phyloP scores from a whole-genome alignment of 1,140 invertebrate species.

The Apolygus lucorum region DNA sequence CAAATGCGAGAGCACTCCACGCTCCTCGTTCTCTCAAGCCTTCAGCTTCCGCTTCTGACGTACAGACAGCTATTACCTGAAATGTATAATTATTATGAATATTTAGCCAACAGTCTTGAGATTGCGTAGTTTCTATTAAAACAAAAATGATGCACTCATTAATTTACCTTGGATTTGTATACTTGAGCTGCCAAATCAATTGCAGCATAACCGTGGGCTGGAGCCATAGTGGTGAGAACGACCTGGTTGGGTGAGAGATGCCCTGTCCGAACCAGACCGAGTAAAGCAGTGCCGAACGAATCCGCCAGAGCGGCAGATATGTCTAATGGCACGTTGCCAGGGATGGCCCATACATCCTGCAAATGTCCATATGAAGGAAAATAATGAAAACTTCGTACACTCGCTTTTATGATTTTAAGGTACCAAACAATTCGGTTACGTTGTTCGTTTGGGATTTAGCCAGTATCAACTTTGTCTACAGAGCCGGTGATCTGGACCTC shows the following conservation, averaged over 20 bases:
- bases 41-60: slow-evolving; percentile 46
- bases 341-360: slow-evolving; percentile 50
- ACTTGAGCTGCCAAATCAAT: slow-evolving; percentile 54
- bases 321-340: slow-evolving; percentile 39
- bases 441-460: no score
- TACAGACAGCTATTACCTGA: slow-evolving; percentile 53
- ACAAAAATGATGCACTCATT: background rate
- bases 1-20: slow-evolving; percentile 48
- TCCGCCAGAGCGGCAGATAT: slow-evolving; percentile 46
- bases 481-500: no score
- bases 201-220: slow-evolving; percentile 50
- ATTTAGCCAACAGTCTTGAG: no score
- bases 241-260: slow-evolving; percentile 45
- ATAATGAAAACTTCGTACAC: no score
- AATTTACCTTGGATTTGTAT: slow-evolving; percentile 47
- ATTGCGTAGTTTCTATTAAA: no score
- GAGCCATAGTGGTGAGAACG: slow-evolving; percentile 49
- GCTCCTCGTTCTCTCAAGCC: slow-evolving; percentile 50
- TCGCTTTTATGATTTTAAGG: no score
- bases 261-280: slow-evolving; percentile 47
- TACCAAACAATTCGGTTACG: no score
- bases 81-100: no score
- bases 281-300: slow-evolving; percentile 49
- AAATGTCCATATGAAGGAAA: no score
- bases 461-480: no score